phyloP scores from a whole-genome alignment of 2,113 vertebrate species.

The Dicaeum eximium region DNA sequence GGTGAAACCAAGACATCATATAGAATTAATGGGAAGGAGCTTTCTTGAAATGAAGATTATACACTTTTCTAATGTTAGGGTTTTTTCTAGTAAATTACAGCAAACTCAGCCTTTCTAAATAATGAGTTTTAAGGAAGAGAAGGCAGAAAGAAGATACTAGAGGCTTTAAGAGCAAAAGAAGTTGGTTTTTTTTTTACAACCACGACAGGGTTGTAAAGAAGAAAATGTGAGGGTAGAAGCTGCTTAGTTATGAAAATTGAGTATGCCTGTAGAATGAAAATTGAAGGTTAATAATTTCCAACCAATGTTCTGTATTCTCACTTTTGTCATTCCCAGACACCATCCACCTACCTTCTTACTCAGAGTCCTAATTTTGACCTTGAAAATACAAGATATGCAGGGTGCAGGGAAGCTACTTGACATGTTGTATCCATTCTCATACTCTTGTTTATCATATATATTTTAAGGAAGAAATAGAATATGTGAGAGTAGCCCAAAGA shows the following conservation, averaged over 20 bases:
- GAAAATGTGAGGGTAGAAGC: not conserved
- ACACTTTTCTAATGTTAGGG: not conserved
- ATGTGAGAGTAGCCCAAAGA: not conserved
- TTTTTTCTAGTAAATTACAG: not conserved
- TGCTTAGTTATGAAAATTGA: not conserved
- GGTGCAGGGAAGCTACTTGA: not conserved
- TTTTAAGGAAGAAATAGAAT: not conserved
- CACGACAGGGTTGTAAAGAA: not conserved
- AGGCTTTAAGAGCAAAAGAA: not conserved
- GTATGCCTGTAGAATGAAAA: not conserved
- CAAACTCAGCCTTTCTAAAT: not conserved
- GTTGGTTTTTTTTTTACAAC: not conserved
- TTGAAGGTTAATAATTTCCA: not conserved
- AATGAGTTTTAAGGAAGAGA: not conserved
- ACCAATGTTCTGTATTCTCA: not conserved
- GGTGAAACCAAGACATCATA: not conserved
- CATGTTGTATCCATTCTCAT: not conserved
- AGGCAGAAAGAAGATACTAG: not conserved
- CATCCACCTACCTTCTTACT: not conserved
- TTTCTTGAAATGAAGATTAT: not conserved
- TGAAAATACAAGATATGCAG: not conserved
- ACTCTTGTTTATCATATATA: not conserved
- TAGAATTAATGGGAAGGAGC: not conserved
- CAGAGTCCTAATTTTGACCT: not conserved
- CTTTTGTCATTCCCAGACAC: not conserved